These are phyloP conservation scores for Varanus salvator DNA, from an alignment of 2,113 vertebrate genomes.

Conservation along the genomic window DNA sequence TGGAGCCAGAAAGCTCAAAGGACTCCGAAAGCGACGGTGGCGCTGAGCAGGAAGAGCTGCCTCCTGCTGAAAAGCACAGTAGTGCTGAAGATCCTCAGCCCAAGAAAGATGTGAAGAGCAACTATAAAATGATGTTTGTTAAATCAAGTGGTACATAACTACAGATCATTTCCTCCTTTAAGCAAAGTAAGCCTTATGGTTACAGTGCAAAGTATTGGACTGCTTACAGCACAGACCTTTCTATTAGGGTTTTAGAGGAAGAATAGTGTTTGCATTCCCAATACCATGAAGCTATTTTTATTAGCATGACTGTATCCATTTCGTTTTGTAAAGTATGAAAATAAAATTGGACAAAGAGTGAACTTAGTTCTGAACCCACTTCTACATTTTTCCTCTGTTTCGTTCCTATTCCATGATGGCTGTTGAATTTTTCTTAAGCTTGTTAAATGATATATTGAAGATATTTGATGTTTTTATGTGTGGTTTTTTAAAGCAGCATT, in stretches of 20 bases:
- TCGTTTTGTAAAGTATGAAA: constrained; percentile 80
- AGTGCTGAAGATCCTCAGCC: constrained; percentile 76
- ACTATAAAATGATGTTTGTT: constrained; percentile 88
- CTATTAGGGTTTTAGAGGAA: constrained; percentile 84
- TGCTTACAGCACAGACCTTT: constrained; percentile 84
- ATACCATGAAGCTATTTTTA: constrained; percentile 80
- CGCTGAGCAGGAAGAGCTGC: constrained; percentile 77
- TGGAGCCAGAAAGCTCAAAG: constrained; percentile 78
- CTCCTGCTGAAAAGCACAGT: constrained; percentile 73
- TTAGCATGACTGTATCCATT: constrained; percentile 76
- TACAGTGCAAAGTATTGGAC: constrained; percentile 83
- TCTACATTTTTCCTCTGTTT: constrained; percentile 69
- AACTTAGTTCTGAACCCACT: constrained; percentile 75
- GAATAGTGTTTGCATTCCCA: constrained; percentile 79
- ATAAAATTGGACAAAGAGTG: constrained; percentile 66
- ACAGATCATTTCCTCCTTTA: constrained; percentile 72
- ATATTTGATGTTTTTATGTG: constrained; percentile 45
- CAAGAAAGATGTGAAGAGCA: constrained; percentile 81
- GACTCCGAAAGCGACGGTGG: constrained; percentile 79
- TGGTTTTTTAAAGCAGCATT: constrained; percentile 58
- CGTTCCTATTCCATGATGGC: constrained; percentile 43
- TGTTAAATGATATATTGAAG: constrained; percentile 67
- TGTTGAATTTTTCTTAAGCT: constrained; percentile 28
- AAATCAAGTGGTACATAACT: constrained; percentile 84
- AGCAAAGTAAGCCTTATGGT: constrained; percentile 83